These are phyloP conservation scores for Catharus minimus DNA, from an alignment of 2,113 vertebrate genomes.

Conservation along the genomic window DNA sequence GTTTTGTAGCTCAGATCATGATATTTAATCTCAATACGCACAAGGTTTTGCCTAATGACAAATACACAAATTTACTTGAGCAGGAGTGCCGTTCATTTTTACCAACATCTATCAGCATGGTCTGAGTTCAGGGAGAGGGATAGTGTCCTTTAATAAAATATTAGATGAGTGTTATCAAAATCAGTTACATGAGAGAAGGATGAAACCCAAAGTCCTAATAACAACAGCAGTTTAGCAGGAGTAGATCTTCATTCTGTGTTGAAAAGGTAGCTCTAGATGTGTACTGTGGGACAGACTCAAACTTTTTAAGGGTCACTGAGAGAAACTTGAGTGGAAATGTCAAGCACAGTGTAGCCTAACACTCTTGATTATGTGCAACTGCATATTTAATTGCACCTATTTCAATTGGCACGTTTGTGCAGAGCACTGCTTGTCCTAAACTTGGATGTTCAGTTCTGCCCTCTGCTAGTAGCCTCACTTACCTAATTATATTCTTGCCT, in stretches of 20 bases:
- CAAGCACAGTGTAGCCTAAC: background rate
- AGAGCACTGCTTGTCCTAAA: background rate
- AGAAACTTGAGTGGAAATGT: background rate
- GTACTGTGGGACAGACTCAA: background rate
- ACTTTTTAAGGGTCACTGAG: background rate
- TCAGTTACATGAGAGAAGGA: background rate
- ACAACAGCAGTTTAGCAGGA: background rate
- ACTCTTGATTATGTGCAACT: background rate
- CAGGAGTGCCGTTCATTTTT: background rate
- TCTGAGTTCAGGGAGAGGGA: background rate
- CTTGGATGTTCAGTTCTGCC: background rate
- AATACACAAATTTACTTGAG: background rate
- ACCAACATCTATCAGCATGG: background rate
- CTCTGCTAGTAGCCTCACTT: background rate
- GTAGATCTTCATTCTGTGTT: background rate
- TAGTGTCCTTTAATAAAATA: background rate
- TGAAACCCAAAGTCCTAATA: background rate
- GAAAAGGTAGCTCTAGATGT: background rate
- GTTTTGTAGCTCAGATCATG: constrained; percentile 77
- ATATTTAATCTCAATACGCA: constrained; percentile 79
- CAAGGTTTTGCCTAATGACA: constrained; percentile 72
- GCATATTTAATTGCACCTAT: background rate
- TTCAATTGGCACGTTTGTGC: background rate
- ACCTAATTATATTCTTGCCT: background rate
- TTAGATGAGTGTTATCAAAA: background rate